Evolutionary conservation across 2,113 vertebrate genomes (phyloP).

Genomic region (Tychaedon coryphoeus): DNA sequence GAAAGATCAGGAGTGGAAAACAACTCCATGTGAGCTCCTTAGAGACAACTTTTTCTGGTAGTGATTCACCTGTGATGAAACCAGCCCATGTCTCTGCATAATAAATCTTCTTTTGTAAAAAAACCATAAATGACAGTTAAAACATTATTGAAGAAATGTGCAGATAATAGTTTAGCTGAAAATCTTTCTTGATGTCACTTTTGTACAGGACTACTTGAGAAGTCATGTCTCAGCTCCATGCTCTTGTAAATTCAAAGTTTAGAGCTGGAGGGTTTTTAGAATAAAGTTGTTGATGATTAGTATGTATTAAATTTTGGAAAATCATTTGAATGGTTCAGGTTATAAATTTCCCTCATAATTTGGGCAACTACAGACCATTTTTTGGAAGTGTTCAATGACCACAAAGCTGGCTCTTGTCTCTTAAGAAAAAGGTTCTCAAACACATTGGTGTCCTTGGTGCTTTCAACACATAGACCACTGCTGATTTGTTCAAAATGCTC

Average conservation of each 20-base stretch:
- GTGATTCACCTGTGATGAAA: background rate
- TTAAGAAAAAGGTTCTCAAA: background rate
- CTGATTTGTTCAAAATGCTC: background rate
- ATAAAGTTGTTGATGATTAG: background rate
- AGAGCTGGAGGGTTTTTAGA: background rate
- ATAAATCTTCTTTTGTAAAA: background rate
- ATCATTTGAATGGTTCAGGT: background rate
- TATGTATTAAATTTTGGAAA: background rate
- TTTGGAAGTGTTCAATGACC: background rate
- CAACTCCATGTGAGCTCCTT: background rate
- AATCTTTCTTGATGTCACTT: background rate
- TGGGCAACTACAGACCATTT: background rate
- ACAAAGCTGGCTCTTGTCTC: background rate
- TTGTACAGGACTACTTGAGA: background rate
- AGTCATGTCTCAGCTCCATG: background rate
- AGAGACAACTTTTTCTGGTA: background rate
- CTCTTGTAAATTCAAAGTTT: background rate
- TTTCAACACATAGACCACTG: background rate
- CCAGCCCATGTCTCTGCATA: background rate
- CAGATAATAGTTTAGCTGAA: background rate
- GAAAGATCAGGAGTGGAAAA: background rate
- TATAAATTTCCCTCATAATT: background rate
- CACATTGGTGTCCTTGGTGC: background rate
- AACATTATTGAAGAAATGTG: background rate
- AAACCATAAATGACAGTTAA: background rate